Evolutionary conservation across 2,888 invertebrate genomes (phyloP).

Genomic region (Drosophila mimica): DNA sequence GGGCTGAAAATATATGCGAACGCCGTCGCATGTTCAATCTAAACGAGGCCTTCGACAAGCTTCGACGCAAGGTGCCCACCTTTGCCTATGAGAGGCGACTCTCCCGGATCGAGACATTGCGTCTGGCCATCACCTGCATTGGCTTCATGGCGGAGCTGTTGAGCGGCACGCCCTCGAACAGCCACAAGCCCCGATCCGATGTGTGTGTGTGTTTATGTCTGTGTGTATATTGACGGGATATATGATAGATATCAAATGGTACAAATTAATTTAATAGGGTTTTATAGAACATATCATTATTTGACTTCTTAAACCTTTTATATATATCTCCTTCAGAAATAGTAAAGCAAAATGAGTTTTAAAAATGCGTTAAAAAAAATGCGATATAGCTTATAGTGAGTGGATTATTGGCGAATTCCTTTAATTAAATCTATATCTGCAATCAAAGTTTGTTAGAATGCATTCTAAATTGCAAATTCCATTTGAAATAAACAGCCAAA

Average conservation of each 20-base stretch:
- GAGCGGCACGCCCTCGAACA: conserved; percentile 87
- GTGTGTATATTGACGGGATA: neutral
- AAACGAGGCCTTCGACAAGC: conserved; percentile 97
- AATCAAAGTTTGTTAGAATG: too few relatives aligned
- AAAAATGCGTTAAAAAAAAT: neutral
- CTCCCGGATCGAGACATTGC: conserved; percentile 96
- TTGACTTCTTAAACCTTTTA: neutral
- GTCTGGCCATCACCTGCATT: conserved; percentile 97
- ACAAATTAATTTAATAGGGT: neutral
- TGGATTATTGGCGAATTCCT: neutral
- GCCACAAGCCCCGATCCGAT: conserved; percentile 82
- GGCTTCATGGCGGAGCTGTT: conserved; percentile 97
- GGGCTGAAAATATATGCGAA: conserved; percentile 97
- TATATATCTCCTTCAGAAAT: neutral
- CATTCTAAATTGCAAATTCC: neutral
- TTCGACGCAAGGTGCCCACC: conserved; percentile 96
- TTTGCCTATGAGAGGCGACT: conserved; percentile 98
- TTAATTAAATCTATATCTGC: neutral
- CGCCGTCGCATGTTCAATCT: conserved; percentile 97
- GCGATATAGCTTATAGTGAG: neutral
- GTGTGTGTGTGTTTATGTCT: conserved; percentile 39
- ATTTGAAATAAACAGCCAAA: neutral
- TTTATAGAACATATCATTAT: neutral
- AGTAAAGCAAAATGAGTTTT: accelerated
- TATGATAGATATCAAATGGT: neutral